Conservation (phyloP, 2,888 invertebrate species). For the Drosophila dives region DNA sequence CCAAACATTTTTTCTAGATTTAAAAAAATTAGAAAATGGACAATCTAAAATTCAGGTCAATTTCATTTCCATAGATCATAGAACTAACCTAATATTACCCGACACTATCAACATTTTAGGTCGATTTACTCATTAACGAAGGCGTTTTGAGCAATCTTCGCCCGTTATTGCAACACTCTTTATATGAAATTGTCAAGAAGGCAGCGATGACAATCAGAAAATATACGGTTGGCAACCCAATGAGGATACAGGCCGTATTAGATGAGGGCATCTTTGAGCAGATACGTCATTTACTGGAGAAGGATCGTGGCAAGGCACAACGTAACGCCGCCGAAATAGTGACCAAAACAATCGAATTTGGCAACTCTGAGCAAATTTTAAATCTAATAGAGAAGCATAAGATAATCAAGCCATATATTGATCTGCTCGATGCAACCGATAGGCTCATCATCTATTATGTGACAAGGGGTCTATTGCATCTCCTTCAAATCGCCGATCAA, state of each 20-base stretch:
- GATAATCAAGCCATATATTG: slow-evolving; percentile 91
- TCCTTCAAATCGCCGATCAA: slow-evolving; percentile 91
- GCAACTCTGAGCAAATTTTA: slow-evolving; percentile 90
- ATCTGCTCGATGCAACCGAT: slow-evolving; percentile 91
- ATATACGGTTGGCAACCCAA: slow-evolving; percentile 94
- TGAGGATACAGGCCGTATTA: slow-evolving; percentile 92
- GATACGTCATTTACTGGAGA: slow-evolving; percentile 81
- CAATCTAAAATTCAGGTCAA: neutral
- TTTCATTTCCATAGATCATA: neutral
- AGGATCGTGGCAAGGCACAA: slow-evolving; percentile 91
- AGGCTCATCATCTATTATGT: slow-evolving; percentile 91
- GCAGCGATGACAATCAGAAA: slow-evolving; percentile 95
- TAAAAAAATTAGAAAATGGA: neutral
- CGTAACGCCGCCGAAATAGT: slow-evolving; percentile 98
- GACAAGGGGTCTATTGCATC: slow-evolving; percentile 90
- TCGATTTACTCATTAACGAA: slow-evolving; percentile 91
- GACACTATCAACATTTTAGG: slow-evolving; percentile 85
- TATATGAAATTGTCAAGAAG: slow-evolving; percentile 84
- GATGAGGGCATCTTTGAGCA: slow-evolving; percentile 86
- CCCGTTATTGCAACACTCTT: slow-evolving; percentile 87
- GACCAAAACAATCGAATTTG: slow-evolving; percentile 96
- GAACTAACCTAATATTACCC: neutral
- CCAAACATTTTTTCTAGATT: neutral
- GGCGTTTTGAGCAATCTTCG: slow-evolving; percentile 90
- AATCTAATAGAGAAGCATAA: slow-evolving; percentile 88